Percentiles rank a stretch among this genome's conserved stretches.
These are phyloP conservation scores for Fopius arisanus DNA, from an alignment of 1,140 invertebrate species.

Conservation along the genomic window DNA sequence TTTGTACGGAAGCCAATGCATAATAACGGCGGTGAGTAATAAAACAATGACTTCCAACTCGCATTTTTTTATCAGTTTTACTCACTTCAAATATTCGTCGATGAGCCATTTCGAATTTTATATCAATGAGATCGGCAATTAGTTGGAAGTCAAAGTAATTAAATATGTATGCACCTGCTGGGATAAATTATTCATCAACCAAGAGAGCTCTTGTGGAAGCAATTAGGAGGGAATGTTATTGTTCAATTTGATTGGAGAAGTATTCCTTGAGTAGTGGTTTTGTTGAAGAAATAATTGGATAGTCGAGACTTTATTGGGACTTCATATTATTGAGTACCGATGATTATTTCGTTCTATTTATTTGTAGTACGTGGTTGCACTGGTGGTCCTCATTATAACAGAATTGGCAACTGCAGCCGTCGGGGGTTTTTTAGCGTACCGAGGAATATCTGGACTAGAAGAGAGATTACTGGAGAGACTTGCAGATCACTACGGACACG, in stretches of 20 bases:
- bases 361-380: conserved; percentile 64
- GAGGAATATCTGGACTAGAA: conserved; percentile 58
- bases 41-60: neutral
- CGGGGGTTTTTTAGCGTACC: conserved; percentile 53
- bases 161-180: neutral
- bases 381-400: conserved; percentile 61
- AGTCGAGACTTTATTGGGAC: no score
- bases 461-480: conserved; percentile 56
- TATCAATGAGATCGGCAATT: no score
- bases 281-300: no score
- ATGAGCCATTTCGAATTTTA: no score
- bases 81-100: no score
- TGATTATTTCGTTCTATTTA: neutral
- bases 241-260: no score
- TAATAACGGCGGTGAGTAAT: conserved; percentile 63
- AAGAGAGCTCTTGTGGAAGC: no score
- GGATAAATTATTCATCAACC: neutral
- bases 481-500: conserved; percentile 58
- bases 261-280: no score
- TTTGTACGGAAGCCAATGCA: conserved; percentile 63
- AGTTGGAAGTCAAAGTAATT: neutral
- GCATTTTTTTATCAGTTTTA: neutral
- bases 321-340: neutral
- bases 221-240: no score
- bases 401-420: conserved; percentile 51